Evolutionary conservation across 2,888 invertebrate genomes (phyloP).

Genomic region (Seladonia tumulorum): DNA sequence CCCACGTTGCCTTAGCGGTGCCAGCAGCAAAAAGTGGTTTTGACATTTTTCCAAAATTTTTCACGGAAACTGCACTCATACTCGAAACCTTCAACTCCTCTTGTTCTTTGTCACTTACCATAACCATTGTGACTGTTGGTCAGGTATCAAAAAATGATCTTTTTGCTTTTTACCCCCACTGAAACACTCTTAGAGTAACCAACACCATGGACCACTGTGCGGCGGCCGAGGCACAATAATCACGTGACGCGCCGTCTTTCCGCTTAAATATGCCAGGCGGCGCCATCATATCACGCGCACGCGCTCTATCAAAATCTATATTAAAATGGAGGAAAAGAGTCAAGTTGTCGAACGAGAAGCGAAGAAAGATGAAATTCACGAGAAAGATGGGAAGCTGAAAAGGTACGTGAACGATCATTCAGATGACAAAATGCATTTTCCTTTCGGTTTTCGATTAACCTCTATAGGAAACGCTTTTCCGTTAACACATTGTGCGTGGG

Average conservation of each 20-base stretch:
- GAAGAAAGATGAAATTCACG: slow-evolving; percentile 84
- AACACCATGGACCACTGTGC: no score
- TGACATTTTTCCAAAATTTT: neutral
- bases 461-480: neutral
- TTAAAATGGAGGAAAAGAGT: slow-evolving; percentile 85
- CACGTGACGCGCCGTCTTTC: slow-evolving; percentile 47
- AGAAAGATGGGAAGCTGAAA: slow-evolving; percentile 84
- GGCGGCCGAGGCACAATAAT: neutral
- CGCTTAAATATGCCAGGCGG: slow-evolving; percentile 44
- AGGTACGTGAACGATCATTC: slow-evolving; percentile 80
- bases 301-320: slow-evolving; percentile 78
- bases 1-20: neutral
- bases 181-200: no score
- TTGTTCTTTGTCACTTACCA: neutral
- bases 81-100: neutral
- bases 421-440: neutral
- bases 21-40: neutral
- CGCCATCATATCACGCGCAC: slow-evolving; percentile 51
- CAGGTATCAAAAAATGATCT: no score
- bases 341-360: slow-evolving; percentile 84
- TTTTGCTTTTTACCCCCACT: no score
- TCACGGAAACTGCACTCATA: neutral
- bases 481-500: neutral
- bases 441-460: neutral
- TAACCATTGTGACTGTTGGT: no score